A percentile compares a stretch with the other conserved stretches of the same genome.
Evolutionary conservation across 2,797 vertebrate species (phyloP).

Genomic region (Spatula clypeata): DNA sequence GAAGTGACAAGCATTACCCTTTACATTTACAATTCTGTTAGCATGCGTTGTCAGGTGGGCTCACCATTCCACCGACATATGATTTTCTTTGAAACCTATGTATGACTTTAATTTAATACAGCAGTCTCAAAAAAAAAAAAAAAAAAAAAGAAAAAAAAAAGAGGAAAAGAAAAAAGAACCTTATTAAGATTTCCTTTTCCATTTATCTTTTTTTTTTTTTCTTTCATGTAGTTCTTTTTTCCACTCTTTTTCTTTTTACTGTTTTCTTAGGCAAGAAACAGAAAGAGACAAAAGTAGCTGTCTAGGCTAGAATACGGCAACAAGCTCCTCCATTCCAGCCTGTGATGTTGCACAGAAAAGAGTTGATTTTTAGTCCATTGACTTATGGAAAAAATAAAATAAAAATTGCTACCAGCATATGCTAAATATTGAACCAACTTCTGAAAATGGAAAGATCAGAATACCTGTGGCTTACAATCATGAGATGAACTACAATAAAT

Average conservation of each 20-base stretch:
- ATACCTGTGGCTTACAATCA: constrained; percentile 25
- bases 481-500: background rate
- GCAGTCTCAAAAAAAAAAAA: constrained; percentile 81
- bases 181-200: constrained; percentile 85
- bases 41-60: constrained; percentile 87
- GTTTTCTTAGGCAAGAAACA: constrained; percentile 44
- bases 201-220: constrained; percentile 74
- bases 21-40: constrained; percentile 92
- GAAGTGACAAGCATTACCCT: constrained; percentile 92
- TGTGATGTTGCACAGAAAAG: constrained; percentile 60
- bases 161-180: constrained; percentile 67
- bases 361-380: constrained; percentile 76
- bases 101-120: constrained; percentile 92
- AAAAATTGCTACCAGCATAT: constrained; percentile 33
- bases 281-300: constrained; percentile 53
- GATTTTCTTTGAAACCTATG: constrained; percentile 89
- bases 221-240: constrained; percentile 75
- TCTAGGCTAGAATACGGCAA: constrained; percentile 52
- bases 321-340: constrained; percentile 25
- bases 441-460: constrained; percentile 46
- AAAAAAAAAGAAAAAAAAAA: constrained; percentile 44
- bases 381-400: constrained; percentile 56
- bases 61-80: constrained; percentile 87
- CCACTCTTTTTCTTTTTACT: constrained; percentile 50
- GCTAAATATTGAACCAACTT: constrained; percentile 67